Base-by-base conservation (phyloP, 2,797 vertebrate species). In the Anomalospiza imberbis region DNA sequence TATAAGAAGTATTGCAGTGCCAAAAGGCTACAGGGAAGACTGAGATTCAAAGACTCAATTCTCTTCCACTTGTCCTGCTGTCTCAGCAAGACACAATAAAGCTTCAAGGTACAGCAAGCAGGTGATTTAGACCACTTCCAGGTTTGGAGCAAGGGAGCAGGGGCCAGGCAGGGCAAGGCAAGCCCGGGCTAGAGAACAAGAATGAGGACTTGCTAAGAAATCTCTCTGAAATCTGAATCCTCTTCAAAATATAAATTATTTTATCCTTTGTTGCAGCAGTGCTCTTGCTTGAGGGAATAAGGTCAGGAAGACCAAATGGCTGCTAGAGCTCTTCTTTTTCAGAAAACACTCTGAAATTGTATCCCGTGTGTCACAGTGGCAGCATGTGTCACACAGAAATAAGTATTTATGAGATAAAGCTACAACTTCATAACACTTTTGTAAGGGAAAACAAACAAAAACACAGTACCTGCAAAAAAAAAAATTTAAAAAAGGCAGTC, bases 241-340 rank as follows among this genome's bases (percentile, higher is more conserved):
- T 8, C 22, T 91, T 24, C 38, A 78, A 95, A 90, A 80, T 22
- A 88, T 6, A 75, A 93, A 63, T 74, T 68, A 65, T 68, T 86
- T 94, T 73, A 67, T 71, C 68, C 48, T 76, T 76, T 81, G 50
- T 51, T 91, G 66, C 38, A 72, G 58, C 58, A 70, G 40, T 4
- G 15, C 31, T 84, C 44, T 58, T 84, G 61, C 85, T 86, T 75
- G 73, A 87, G 54, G 84, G 62, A 83, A n/a, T 66, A 87, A 84
- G 86, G 67, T 92, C 71, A 91, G 44, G 34, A 77, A 81, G 75
- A 78, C 36, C n/a, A 96, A 85, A 77, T 10, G 28, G 67, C 67
- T 84, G 70, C n/a, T 32, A 36, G 9, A 85, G 36, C 7, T 22
- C 4, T 3, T 20, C 9, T 44, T 85, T 78, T 81, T 13, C 31